Conservation (phyloP, 2,888 invertebrate genomes). For the Pogonocherus hispidulus region DNA sequence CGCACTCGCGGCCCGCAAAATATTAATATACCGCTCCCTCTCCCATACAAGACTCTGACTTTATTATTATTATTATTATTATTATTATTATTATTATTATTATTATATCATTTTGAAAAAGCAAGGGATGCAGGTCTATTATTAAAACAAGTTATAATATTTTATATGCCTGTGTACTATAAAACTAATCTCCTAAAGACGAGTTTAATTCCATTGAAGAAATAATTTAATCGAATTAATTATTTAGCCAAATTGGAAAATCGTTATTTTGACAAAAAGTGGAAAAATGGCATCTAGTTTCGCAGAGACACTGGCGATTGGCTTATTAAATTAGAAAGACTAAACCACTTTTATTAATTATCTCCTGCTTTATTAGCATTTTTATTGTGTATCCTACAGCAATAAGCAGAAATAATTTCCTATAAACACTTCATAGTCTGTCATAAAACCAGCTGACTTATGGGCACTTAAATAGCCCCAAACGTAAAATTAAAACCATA, state of each 20-base stretch:
- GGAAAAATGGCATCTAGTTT: not conserved
- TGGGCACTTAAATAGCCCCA: constrained; percentile 23
- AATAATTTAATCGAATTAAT: no score
- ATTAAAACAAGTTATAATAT: no score
- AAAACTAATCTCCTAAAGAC: not conserved
- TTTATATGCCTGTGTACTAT: no score
- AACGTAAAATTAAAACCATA: constrained; percentile 31
- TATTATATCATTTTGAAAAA: no score
- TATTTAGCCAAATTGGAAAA: not conserved
- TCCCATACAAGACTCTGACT: no score
- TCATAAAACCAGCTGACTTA: constrained; percentile 34
- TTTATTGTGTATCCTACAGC: constrained; percentile 16
- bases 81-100: no score
- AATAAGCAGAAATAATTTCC: constrained; percentile 30
- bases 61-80: no score
- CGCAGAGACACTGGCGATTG: not conserved
- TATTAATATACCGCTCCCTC: no score
- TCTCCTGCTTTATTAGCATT: constrained; percentile 17
- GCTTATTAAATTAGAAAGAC: constrained; percentile 3
- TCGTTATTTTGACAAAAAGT: constrained; percentile 8
- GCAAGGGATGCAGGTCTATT: no score
- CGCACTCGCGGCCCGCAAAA: no score
- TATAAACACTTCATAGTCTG: constrained; percentile 31
- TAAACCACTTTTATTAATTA: constrained; percentile 4
- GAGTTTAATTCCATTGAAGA: not conserved